Conservation (phyloP, 2,888 invertebrate species). For the Hirudinaria manillensis region DNA sequence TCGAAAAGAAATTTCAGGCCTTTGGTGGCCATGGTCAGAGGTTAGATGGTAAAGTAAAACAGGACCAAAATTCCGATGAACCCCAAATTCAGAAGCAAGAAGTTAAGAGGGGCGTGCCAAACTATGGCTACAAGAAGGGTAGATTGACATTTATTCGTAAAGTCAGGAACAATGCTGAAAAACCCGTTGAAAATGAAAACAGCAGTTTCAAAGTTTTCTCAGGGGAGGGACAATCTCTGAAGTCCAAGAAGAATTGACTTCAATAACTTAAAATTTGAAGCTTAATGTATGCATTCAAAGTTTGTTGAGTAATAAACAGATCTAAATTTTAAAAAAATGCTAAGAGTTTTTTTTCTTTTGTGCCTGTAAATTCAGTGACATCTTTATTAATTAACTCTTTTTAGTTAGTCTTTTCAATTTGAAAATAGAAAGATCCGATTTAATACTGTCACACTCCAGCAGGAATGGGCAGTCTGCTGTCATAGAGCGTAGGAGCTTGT, state of each 20-base stretch:
- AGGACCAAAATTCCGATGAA: constrained; percentile 49
- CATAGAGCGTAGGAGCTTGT: constrained; percentile 81
- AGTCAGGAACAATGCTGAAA: background rate
- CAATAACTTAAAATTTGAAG: background rate
- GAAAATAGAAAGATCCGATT: too few relatives aligned
- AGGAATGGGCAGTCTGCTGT: constrained; percentile 61
- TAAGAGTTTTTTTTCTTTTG: too few relatives aligned
- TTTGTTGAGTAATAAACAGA: too few relatives aligned
- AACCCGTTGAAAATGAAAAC: constrained; percentile 54
- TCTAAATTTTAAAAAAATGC: too few relatives aligned
- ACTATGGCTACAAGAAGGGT: constrained; percentile 82
- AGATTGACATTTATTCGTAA: constrained; percentile 68
- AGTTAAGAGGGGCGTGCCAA: constrained; percentile 72
- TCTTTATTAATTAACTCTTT: too few relatives aligned
- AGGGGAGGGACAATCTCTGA: constrained; percentile 63
- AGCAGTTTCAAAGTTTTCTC: constrained; percentile 71
- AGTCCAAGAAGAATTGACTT: constrained; percentile 37
- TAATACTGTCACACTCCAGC: background rate
- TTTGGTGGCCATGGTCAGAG: constrained; percentile 57
- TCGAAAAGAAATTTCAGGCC: constrained; percentile 36
- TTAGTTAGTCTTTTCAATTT: too few relatives aligned
- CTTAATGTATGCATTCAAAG: too few relatives aligned
- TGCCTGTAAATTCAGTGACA: too few relatives aligned
- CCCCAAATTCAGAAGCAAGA: constrained; percentile 38
- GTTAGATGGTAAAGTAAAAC: constrained; percentile 60